Base-by-base conservation (phyloP, 64 coral and sea anemone species). In the Actinia tenebrosa region DNA sequence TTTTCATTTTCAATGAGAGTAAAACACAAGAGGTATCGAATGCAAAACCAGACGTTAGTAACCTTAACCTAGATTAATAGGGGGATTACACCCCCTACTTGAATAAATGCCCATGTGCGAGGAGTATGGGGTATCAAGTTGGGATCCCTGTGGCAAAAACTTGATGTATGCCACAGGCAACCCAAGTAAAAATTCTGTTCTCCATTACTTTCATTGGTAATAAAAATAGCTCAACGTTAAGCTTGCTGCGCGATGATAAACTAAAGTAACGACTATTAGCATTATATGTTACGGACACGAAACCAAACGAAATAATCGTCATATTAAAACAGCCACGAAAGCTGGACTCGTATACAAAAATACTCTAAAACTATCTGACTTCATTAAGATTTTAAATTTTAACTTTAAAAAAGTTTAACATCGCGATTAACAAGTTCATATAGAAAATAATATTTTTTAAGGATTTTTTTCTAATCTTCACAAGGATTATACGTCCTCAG, bases 401-500 rank as follows among this genome's bases (percentile, higher is more conserved):
- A 81, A 81, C 79, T 37, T 81, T 50, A 45, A 45, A 81, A 81
- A 81, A 81, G 79, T 81, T 45, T 53, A 81, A 50, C 79, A 81
- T 81, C 50, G 79, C 79, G 79, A 53, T 16, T 81, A 50, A 81
- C 43, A 53, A 81, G 44, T 81, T 81, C 44, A 81, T 81, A 81
- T 81, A 81, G 79, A 81, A 81, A 81, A 81, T 81, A 50, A 81
- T 45, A 50, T 81, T 47, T 53, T 46, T 81, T 52, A 16, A 5
- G 50, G 6, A 7, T 53, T 50, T 81, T 81, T 81, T 50, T n/a
- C 2, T 53, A 18, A 11, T 81, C 50, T 81, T 10, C 42, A 81
- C 50, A 50, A 81, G 17, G 50, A 22, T 19, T 45, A 22, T 10
- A 20, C 16, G 7, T 47, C 45, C 5, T 50, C 44, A 25, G 44